Evolutionary conservation across 2,113 vertebrate species (phyloP).

Genomic region (Podilymbus podiceps): DNA sequence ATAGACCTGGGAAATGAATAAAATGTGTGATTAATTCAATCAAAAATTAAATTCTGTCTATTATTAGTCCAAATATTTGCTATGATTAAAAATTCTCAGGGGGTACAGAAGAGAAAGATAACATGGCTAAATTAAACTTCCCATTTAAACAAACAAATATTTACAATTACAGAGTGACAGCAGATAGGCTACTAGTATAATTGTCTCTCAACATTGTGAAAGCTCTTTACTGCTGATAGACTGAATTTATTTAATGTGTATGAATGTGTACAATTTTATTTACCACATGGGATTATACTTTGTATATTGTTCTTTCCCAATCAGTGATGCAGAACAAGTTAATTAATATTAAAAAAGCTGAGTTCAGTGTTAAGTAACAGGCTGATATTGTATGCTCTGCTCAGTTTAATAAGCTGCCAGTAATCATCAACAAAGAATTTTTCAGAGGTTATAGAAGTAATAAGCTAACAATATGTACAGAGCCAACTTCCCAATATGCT

Average conservation of each 20-base stretch:
- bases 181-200: neutral
- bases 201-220: neutral
- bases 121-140: neutral
- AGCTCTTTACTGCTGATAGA: neutral
- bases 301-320: neutral
- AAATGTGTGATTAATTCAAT: slow-evolving; percentile 28
- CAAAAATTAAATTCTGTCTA: neutral
- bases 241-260: neutral
- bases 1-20: slow-evolving; percentile 20
- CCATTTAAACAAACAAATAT: slow-evolving; percentile 18
- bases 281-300: neutral
- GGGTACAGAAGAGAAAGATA: slow-evolving; percentile 7
- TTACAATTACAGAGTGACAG: neutral
- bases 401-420: slow-evolving; percentile 21
- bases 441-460: neutral
- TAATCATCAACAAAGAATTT: slow-evolving; percentile 6
- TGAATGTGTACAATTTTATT: slow-evolving; percentile 4
- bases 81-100: slow-evolving; percentile 6
- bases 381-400: neutral
- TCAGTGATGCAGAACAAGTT: slow-evolving; percentile 3
- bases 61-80: slow-evolving; percentile 20
- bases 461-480: neutral
- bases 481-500: neutral
- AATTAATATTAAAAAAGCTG: slow-evolving; percentile 21
- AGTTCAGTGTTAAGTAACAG: slow-evolving; percentile 19